Conservation (phyloP, 2,888 invertebrate species). For the Anarsia innoxiella region DNA sequence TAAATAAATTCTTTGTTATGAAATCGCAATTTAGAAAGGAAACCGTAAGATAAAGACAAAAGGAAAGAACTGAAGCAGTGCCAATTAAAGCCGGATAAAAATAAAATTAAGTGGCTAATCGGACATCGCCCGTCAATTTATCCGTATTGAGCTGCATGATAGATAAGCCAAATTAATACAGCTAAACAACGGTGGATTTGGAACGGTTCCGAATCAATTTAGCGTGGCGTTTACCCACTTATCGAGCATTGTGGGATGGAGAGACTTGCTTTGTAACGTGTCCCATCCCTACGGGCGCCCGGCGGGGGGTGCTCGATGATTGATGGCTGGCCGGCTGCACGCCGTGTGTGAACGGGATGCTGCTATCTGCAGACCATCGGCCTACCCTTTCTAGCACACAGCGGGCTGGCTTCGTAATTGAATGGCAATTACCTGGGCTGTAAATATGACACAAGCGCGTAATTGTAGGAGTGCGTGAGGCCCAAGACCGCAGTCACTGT, state of each 20-base stretch:
- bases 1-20: too few relatives aligned
- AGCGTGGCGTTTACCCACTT: constrained; percentile 66
- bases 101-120: constrained; percentile 1
- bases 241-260: constrained; percentile 63
- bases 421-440: constrained; percentile 76
- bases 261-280: constrained; percentile 59
- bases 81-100: too few relatives aligned
- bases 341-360: constrained; percentile 38
- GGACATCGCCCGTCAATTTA: constrained; percentile 3
- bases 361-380: constrained; percentile 27
- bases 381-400: constrained; percentile 45
- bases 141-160: constrained; percentile 12
- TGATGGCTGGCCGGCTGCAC: constrained; percentile 66
- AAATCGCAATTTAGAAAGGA: too few relatives aligned
- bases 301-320: constrained; percentile 71
- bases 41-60: too few relatives aligned
- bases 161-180: constrained; percentile 37
- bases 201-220: constrained; percentile 57
- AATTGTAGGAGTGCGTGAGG: constrained; percentile 71
- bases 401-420: constrained; percentile 68
- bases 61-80: too few relatives aligned
- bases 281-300: constrained; percentile 67
- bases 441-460: constrained; percentile 76
- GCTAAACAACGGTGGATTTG: constrained; percentile 47
- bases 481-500: constrained; percentile 56